Base-by-base conservation (phyloP, 2,888 invertebrate species). In the Conops quadrifasciatus region DNA sequence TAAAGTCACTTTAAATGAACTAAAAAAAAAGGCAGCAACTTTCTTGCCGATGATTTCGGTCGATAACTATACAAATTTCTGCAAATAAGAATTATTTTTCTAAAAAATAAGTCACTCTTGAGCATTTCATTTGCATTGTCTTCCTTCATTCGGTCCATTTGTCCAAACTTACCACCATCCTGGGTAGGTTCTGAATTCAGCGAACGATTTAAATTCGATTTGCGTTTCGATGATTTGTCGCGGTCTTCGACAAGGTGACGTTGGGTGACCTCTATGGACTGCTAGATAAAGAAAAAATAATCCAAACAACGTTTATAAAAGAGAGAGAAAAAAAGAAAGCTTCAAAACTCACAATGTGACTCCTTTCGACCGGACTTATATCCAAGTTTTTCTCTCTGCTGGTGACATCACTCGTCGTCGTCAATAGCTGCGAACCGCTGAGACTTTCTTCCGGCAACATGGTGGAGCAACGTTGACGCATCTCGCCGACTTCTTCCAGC, bases 191-290 rank as follows among this genome's bases (percentile, higher is more conserved):
- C 86, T 75, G 84, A 85, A 78, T 86, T 87, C 76, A 82, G 85
- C 60, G 88, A 88, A 76, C 89, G 88, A 86, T 90, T 91, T 78
- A 89, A 86, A 86, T 90, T 90, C 77, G 90, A 91, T 87, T 89
- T 91, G 74, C 90, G 88, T 84, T 90, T 91, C 77, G 88, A 87
- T 81, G 88, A 90, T 81, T 90, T 91, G 85, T 92, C 91, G 76
- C 88, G 88, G 78, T 88, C 88, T 66, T 83, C 82, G 13, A 56
- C 56, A 73, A 78, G 78, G 72, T 82, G 84, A 73, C 85, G 84
- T 11, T 80, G 81, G 13, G 83, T 26, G 15, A 13, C 79, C 71
- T 82, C 79, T 66, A 84, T 36, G 36, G 36, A 36, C 36, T 36
- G 82, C 85, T 85, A 71, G 70, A 9, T n/a, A 30, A n/a, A 43